These are phyloP conservation scores for Chymomyza amoena DNA, from an alignment of 2,888 invertebrate genomes.

Conservation along the genomic window DNA sequence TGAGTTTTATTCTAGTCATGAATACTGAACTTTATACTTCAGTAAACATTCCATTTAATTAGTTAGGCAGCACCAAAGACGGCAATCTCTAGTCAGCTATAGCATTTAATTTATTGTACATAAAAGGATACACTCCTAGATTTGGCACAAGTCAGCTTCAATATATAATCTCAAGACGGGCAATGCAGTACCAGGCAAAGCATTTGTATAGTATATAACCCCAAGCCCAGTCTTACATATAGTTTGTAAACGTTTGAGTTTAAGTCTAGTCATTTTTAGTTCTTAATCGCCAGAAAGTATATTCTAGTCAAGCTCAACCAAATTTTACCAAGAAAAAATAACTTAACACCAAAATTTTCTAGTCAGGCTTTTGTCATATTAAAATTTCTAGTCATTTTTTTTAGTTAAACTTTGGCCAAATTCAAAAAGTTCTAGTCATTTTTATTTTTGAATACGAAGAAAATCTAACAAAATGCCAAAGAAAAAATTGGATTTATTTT, in stretches of 20 bases:
- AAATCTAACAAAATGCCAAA: no score
- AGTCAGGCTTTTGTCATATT: no score
- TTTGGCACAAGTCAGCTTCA: conserved; percentile 60
- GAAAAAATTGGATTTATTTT: no score
- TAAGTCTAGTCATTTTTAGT: conserved; percentile 32
- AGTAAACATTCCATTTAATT: conserved; percentile 46
- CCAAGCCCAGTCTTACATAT: conserved; percentile 33
- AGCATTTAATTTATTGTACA: background rate
- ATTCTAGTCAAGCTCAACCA: background rate
- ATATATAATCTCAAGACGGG: conserved; percentile 53
- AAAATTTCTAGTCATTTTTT: no score
- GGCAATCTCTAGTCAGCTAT: conserved; percentile 44
- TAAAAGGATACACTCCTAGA: background rate
- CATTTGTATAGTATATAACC: conserved; percentile 38
- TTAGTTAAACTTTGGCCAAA: no score
- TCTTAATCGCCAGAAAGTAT: conserved; percentile 9
- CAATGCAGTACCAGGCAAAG: conserved; percentile 27
- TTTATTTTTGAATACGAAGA: no score
- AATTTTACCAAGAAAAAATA: background rate
- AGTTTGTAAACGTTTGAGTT: background rate
- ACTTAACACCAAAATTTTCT: no score
- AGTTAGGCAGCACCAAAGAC: conserved; percentile 31
- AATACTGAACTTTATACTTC: conserved; percentile 39
- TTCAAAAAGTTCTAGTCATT: no score
- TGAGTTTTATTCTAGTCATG: conserved; percentile 14